A percentile compares a stretch with the other conserved stretches of the same genome.
phyloP scores from a whole-genome alignment of 1,140 invertebrate species.

The Neelides sp. region DNA sequence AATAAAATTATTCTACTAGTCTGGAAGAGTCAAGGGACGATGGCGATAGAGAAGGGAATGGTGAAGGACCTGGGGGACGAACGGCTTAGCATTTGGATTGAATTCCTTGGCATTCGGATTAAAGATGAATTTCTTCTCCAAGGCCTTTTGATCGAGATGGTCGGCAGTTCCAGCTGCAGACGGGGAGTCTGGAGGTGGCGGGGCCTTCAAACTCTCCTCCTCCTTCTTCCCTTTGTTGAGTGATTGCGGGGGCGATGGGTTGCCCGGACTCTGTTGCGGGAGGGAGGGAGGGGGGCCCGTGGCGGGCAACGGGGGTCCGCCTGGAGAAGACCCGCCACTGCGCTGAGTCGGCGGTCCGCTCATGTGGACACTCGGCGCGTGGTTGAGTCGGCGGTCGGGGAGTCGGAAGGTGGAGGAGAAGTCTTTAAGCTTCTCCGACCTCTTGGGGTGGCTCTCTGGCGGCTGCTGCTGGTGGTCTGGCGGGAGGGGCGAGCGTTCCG shows the following conservation, averaged over 20 bases:
- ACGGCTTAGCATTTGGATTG: constrained; percentile 73
- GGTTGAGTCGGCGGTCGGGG: constrained; percentile 25
- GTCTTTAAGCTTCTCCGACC: constrained; percentile 32
- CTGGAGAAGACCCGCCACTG: constrained; percentile 18
- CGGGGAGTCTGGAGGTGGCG: constrained; percentile 14
- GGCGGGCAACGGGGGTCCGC: constrained; percentile 7
- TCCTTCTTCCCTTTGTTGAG: constrained; percentile 8
- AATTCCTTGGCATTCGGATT: constrained; percentile 84
- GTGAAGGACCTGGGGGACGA: too few relatives aligned
- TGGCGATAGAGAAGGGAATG: constrained; percentile 38
- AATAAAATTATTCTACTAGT: neutral
- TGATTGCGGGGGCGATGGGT: constrained; percentile 2
- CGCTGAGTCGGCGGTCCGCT: constrained; percentile 11
- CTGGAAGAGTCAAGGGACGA: neutral
- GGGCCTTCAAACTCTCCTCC: constrained; percentile 5
- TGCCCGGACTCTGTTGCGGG: constrained; percentile 7
- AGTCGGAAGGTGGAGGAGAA: constrained; percentile 9
- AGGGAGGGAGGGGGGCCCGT: constrained; percentile 4
- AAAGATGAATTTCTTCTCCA: constrained; percentile 61
- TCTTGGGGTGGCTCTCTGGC: constrained; percentile 38
- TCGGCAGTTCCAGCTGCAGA: constrained; percentile 5
- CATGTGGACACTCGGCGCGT: neutral
- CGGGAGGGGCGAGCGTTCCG: neutral
- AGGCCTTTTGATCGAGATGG: constrained; percentile 32
- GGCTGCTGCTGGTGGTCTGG: constrained; percentile 16